phyloP scores from a whole-genome alignment of 2,888 invertebrate genomes.

The Daptonema setosum region DNA sequence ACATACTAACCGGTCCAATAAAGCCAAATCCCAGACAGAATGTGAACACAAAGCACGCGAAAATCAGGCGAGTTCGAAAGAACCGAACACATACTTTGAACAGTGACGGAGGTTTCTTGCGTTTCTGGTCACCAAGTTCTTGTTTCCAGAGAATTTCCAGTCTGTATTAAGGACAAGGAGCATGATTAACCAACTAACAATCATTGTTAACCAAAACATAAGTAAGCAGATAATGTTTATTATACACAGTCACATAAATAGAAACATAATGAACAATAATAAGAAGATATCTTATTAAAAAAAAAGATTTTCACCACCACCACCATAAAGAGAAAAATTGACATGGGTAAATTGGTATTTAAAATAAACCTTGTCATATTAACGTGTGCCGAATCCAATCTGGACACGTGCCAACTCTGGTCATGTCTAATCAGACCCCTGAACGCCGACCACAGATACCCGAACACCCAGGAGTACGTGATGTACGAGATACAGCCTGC shows the following conservation, averaged over 20 bases:
- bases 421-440: constrained; percentile 15
- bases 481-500: constrained; percentile 29
- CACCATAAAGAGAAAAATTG: no score
- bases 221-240: not conserved
- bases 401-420: constrained; percentile 23
- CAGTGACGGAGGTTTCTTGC: constrained; percentile 16
- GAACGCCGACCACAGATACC: constrained; percentile 27
- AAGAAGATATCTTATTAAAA: no score
- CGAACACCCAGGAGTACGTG: constrained; percentile 31
- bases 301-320: no score
- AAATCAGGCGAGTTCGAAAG: constrained; percentile 23
- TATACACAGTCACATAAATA: no score
- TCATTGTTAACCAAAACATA: no score
- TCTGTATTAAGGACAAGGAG: constrained; percentile 11
- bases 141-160: constrained; percentile 29
- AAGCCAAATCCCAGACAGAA: constrained; percentile 24
- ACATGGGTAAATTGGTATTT: no score
- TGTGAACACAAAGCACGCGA: constrained; percentile 22
- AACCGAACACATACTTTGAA: constrained; percentile 21
- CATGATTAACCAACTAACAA: no score
- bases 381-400: constrained; percentile 26
- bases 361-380: constrained; percentile 30
- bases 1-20: constrained; percentile 28
- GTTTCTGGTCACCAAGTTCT: constrained; percentile 21
- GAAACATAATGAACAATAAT: no score